Percentiles rank a stretch among this genome's conserved stretches.
Evolutionary conservation across 2,113 vertebrate species (phyloP).

Genomic region (Myiagra hebetior): DNA sequence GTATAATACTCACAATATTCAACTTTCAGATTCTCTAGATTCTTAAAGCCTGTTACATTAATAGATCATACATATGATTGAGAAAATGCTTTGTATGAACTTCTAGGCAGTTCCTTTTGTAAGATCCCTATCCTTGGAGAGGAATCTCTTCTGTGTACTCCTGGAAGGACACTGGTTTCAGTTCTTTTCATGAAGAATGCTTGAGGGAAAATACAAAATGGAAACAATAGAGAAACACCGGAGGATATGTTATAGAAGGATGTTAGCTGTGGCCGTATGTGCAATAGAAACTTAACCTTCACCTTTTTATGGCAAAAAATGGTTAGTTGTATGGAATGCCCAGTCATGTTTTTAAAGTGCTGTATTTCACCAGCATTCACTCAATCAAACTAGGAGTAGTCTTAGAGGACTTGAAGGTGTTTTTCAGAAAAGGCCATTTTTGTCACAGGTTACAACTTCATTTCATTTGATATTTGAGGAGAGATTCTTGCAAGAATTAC

Average conservation of each 20-base stretch:
- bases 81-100: background rate
- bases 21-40: background rate
- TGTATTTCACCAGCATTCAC: background rate
- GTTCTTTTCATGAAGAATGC: background rate
- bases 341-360: background rate
- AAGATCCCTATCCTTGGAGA: rapidly evolving
- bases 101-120: background rate
- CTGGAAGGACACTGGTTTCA: background rate
- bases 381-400: background rate
- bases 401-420: background rate
- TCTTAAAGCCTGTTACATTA: background rate
- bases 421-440: background rate
- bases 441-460: background rate
- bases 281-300: background rate
- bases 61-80: background rate
- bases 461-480: background rate
- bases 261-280: background rate
- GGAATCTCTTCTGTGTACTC: background rate
- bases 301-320: background rate
- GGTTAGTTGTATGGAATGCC: background rate
- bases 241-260: background rate
- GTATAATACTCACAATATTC: background rate
- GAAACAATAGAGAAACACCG: background rate
- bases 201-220: background rate
- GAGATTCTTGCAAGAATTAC: background rate